phyloP scores from a whole-genome alignment of 1,140 invertebrate genomes.

The Bombus affinis region DNA sequence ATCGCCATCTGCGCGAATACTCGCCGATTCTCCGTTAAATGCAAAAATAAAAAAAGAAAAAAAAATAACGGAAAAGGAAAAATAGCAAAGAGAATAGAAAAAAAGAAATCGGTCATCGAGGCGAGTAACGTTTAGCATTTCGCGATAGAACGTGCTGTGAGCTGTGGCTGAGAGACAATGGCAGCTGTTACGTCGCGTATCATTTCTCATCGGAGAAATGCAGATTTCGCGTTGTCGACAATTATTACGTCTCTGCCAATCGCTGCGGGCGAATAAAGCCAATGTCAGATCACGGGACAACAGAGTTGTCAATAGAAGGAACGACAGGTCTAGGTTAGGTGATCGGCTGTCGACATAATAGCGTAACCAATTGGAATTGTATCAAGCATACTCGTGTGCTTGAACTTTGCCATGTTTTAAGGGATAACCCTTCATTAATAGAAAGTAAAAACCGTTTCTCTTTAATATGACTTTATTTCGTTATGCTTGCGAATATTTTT shows the following conservation, averaged over 20 bases:
- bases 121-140: background rate
- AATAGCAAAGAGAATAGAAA: background rate
- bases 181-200: background rate
- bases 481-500: too few relatives aligned
- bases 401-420: too few relatives aligned
- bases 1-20: background rate
- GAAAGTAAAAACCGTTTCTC: too few relatives aligned
- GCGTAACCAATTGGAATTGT: background rate
- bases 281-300: constrained; percentile 25
- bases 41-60: background rate
- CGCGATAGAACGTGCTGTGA: too few relatives aligned
- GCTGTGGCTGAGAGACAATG: background rate
- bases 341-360: constrained; percentile 23
- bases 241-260: constrained; percentile 46
- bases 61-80: background rate
- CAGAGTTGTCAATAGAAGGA: constrained; percentile 18
- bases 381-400: too few relatives aligned
- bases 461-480: too few relatives aligned
- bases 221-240: constrained; percentile 31
- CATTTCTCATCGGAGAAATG: constrained; percentile 8
- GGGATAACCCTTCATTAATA: too few relatives aligned
- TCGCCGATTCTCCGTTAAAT: background rate
- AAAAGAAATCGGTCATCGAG: background rate
- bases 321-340: background rate
- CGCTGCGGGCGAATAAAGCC: constrained; percentile 21